Percentiles rank a stretch among this genome's conserved stretches.
Conservation (phyloP, 2,113 vertebrate genomes). For the Hyla sarda region DNA sequence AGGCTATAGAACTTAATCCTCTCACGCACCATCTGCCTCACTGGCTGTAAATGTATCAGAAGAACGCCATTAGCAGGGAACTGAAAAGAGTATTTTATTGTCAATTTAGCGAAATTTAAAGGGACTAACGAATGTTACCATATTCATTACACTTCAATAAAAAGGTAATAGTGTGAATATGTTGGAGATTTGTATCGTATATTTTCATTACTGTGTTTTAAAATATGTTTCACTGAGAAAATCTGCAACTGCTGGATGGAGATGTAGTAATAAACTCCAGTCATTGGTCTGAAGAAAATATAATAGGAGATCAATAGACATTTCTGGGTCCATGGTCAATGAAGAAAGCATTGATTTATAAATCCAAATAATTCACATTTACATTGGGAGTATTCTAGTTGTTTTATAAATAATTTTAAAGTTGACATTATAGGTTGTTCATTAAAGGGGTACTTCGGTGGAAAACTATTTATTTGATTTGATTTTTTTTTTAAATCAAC, state of each 20-base stretch:
- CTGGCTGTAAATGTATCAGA: neutral
- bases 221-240: constrained; percentile 31
- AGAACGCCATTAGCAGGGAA: constrained; percentile 30
- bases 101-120: constrained; percentile 42
- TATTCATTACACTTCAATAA: constrained; percentile 53
- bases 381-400: neutral
- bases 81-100: constrained; percentile 46
- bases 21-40: neutral
- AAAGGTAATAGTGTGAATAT: constrained; percentile 56
- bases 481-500: too few relatives aligned
- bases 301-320: neutral
- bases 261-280: constrained; percentile 13
- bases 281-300: neutral
- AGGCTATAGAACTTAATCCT: neutral
- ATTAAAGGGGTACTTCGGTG: neutral
- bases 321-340: neutral
- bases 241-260: constrained; percentile 32
- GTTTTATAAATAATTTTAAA: neutral
- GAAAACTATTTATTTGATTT: too few relatives aligned
- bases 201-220: constrained; percentile 55
- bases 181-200: constrained; percentile 48
- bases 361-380: neutral
- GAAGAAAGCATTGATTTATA: neutral
- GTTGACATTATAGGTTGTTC: neutral
- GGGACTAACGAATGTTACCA: constrained; percentile 39